Evolutionary conservation across 2,113 vertebrate genomes (phyloP), one percentile per base, ranked within the genome.

Genomic region (Fulmarus glacialis): DNA sequence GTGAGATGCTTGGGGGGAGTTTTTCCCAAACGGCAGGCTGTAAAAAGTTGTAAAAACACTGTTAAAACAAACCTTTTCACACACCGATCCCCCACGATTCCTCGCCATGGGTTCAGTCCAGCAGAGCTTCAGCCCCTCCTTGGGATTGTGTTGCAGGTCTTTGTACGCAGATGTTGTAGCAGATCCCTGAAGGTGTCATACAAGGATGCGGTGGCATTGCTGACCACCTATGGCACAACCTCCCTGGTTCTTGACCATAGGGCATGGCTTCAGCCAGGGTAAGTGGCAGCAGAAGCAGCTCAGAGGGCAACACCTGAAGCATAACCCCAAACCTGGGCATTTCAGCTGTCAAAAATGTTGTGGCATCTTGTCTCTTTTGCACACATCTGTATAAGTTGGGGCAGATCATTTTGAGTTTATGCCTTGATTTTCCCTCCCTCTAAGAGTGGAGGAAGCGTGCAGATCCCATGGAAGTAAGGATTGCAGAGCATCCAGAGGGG

Each of bases 181-280:
- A 42, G 22, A 42, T 95, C 88, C 95, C 92, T n/a, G 92, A 95
- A 85, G 66, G 36, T 6, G 16, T 91, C 38, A 9, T 6, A 75
- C 1, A 20, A 50, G 82, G 97, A 95, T 18, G 34, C 32, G 26
- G 91, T 94, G 6, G 12, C 45, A 14, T 48, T 97, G 30, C 91
- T 64, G 6, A 2, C 78, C 20, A 55, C 90, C 20, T 97, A 82
- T 1, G 40, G 91, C 58, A 97, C 97, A 75, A 36, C 89, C n/a
- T 36, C 18, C 2, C 68, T 95, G 38, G 52, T 94, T 40, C 47
- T 96, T 7, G 23, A 82, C n/a, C 88, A 42, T 1, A 20, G 94
- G 50, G 93, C 77, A 8, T 0, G 8, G 47, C 78, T 78, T 34
- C 74, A 73, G 66, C 82, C n/a, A 2, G 84, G 91, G 94, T 88